Percentiles rank a stretch among this genome's conserved stretches.
These are phyloP conservation scores for Dermolepida albohirtum DNA, from an alignment of 2,888 invertebrate genomes.

Conservation along the genomic window DNA sequence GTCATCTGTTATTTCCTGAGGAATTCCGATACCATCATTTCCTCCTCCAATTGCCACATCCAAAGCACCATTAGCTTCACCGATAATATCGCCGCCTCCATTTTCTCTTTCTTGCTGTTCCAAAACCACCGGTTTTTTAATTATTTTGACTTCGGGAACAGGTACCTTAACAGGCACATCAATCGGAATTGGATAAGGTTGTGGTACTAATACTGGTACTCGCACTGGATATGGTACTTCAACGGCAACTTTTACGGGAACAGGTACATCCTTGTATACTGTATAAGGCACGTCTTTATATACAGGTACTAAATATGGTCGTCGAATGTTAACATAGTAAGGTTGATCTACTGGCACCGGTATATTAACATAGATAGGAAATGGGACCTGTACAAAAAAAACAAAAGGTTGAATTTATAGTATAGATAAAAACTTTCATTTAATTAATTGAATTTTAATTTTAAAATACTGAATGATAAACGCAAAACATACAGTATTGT, in stretches of 20 bases:
- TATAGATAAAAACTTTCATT: too few relatives aligned
- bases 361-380: slow-evolving; percentile 67
- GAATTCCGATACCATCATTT: too few relatives aligned
- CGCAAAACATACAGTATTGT: too few relatives aligned
- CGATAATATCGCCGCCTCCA: slow-evolving; percentile 4
- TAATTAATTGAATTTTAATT: too few relatives aligned
- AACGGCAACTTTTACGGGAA: slow-evolving; percentile 46
- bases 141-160: slow-evolving; percentile 58
- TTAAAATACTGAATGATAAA: too few relatives aligned
- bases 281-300: slow-evolving; percentile 67
- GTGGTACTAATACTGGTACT: slow-evolving; percentile 43
- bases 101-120: slow-evolving; percentile 32
- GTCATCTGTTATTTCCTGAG: too few relatives aligned
- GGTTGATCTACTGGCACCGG: slow-evolving; percentile 67
- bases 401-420: too few relatives aligned
- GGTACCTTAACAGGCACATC: slow-evolving; percentile 41
- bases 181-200: slow-evolving; percentile 41
- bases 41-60: too few relatives aligned
- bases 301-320: slow-evolving; percentile 68
- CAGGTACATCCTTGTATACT: slow-evolving; percentile 49
- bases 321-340: slow-evolving; percentile 66
- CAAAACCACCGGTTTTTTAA: slow-evolving; percentile 29
- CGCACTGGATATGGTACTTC: slow-evolving; percentile 40
- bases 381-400: slow-evolving; percentile 52
- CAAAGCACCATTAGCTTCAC: neutral